Base-by-base conservation (phyloP, 2,888 invertebrate genomes). In the Danaus chrysippus region DNA sequence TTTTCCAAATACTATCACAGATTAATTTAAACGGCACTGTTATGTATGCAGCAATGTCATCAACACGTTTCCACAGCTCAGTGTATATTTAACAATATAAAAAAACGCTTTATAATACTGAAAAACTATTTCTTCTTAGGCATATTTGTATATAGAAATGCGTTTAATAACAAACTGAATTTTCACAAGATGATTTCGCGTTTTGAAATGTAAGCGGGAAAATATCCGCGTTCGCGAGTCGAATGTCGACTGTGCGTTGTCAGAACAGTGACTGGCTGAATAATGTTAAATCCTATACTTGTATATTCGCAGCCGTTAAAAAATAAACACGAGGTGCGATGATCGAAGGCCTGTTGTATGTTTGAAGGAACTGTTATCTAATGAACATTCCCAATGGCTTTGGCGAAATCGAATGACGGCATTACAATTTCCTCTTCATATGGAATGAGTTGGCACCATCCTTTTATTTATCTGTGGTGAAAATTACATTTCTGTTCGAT, bases 261-360 rank as follows among this genome's bases (percentile, higher is more conserved):
- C 84, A 79, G 79, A 83, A 73, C 78, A 76, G 86, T 83, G 87
- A 89, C 90, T 90, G 90, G 78, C 83, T 77, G 79, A 78, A 76
- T 74, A 79, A 76, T 75, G 81, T 81, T 78, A 78, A 83, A 81
- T 78, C 76, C 81, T 70, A 78, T 78, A 77, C 82, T 81, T 83
- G 84, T 88, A 87, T 87, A 86, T 88, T 86, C 85, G 84, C 85
- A 75, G 79, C 78, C 83, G 85, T 83, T 83, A 83, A 87, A 89
- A 89, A 88, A 87, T 85, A 87, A 83, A 84, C 77, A 81, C 81
- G 79, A 84, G 83, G 82, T 81, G 81, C 76, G 85, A 84, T 82
- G 86, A 86, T 84, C 83, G 84, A 84, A 84, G 82, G 81, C 78
- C 79, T 74, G 77, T 74, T 76, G 74, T 72, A 71, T 76, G 77